Conservation (phyloP, 2,888 invertebrate species). For the Anticlea derivata region DNA sequence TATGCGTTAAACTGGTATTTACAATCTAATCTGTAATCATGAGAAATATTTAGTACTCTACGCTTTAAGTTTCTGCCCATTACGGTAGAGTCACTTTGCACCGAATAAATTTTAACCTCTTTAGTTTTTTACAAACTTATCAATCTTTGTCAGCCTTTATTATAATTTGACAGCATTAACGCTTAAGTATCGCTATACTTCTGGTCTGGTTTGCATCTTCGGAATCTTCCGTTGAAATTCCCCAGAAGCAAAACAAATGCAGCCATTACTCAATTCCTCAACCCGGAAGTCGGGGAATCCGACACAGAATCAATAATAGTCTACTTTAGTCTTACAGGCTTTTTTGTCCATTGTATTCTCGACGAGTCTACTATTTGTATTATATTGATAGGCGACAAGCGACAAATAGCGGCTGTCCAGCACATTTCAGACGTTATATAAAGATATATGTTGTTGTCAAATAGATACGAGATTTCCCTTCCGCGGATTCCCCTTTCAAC, state of each 20-base stretch:
- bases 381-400: conserved; percentile 46
- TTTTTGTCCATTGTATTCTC: conserved; percentile 52
- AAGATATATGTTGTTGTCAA: conserved; percentile 26
- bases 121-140: too few species aligned
- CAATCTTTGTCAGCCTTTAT: too few species aligned
- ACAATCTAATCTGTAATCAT: too few species aligned
- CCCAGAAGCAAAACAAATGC: conserved; percentile 32
- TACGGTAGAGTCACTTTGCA: too few species aligned
- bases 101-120: too few species aligned
- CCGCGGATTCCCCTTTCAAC: background rate
- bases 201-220: conserved; percentile 20
- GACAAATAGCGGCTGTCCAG: conserved; percentile 56
- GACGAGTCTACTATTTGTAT: conserved; percentile 49
- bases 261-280: conserved; percentile 32
- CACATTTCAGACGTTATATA: conserved; percentile 22
- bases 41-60: too few species aligned
- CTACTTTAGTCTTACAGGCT: conserved; percentile 30
- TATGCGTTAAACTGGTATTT: conserved; percentile 2
- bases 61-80: too few species aligned
- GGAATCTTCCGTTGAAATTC: conserved; percentile 27
- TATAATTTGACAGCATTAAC: too few species aligned
- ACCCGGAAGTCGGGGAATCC: conserved; percentile 49
- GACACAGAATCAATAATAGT: conserved; percentile 30
- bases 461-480: conserved; percentile 2
- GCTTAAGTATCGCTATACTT: conserved; percentile 13